These are phyloP conservation scores for Rhynchonema sp. DNA, from an alignment of 2,888 invertebrate genomes.

Conservation along the genomic window DNA sequence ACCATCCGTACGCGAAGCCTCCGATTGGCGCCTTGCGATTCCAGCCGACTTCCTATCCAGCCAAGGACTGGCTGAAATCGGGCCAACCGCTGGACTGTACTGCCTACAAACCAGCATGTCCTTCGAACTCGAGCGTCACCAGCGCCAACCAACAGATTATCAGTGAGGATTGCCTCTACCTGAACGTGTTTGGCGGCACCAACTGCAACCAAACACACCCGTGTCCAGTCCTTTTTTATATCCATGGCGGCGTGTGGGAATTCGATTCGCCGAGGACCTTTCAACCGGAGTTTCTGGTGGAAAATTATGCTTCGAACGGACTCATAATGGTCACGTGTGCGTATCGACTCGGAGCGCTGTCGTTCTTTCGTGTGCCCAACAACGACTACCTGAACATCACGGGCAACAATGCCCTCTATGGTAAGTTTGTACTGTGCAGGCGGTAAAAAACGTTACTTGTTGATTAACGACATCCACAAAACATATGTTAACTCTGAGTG, in stretches of 20 bases:
- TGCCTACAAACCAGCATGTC: conserved; percentile 1
- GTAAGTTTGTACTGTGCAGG: background rate
- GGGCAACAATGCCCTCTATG: conserved; percentile 5
- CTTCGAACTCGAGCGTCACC: background rate
- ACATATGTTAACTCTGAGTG: no score
- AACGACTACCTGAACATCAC: conserved; percentile 2
- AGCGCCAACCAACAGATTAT: background rate
- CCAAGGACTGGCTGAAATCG: background rate
- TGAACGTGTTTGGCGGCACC: background rate
- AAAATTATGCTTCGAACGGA: conserved; percentile 6
- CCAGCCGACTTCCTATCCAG: background rate
- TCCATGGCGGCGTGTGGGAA: conserved; percentile 6
- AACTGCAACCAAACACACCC: background rate
- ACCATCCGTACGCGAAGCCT: conserved; percentile 2
- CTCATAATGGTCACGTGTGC: conserved; percentile 5
- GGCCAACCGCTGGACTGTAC: background rate
- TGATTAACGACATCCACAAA: background rate
- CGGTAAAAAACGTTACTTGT: background rate
- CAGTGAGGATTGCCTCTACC: conserved; percentile 6
- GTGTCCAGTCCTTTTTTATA: conserved; percentile 7
- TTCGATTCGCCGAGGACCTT: conserved; percentile 7
- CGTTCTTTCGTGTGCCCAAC: conserved; percentile 2
- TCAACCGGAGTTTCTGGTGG: conserved; percentile 1
- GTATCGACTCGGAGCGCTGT: conserved; percentile 7
- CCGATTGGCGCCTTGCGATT: conserved; percentile 4